phyloP scores from a whole-genome alignment of 1,140 invertebrate species.

The Microplitis mediator region DNA sequence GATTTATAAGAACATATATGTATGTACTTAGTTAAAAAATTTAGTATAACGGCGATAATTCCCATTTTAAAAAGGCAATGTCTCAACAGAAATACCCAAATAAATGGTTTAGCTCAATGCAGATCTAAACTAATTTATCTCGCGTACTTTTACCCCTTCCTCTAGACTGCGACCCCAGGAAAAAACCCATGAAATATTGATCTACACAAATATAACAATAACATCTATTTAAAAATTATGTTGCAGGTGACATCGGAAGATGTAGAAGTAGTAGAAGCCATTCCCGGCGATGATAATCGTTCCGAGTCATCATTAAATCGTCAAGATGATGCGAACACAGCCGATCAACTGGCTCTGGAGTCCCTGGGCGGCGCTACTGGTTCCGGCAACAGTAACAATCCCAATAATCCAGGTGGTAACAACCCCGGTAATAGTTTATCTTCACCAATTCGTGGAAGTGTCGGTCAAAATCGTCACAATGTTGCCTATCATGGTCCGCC shows the following conservation, averaged over 20 bases:
- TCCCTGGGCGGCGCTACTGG: slow-evolving; percentile 67
- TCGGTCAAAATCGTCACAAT: slow-evolving; percentile 61
- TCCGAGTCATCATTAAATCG: slow-evolving; percentile 34
- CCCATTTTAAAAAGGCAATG: no score
- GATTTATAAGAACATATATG: no score
- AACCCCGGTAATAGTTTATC: slow-evolving; percentile 62
- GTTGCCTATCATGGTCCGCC: slow-evolving; percentile 72
- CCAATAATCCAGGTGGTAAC: slow-evolving; percentile 48
- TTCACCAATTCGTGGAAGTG: slow-evolving; percentile 58
- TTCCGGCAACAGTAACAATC: slow-evolving; percentile 54
- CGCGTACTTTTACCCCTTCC: no score
- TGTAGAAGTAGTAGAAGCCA: slow-evolving; percentile 69
- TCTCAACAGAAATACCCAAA: no score
- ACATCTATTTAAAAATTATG: no score
- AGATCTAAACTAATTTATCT: no score
- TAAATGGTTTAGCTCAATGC: no score
- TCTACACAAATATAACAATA: no score
- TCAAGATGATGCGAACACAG: slow-evolving; percentile 51
- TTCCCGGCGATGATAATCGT: slow-evolving; percentile 60
- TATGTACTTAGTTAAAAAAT: no score
- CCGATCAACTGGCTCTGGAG: slow-evolving; percentile 73
- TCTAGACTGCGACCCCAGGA: no score
- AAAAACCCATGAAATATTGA: no score
- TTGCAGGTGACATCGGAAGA: slow-evolving; percentile 67
- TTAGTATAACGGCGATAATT: no score